phyloP scores from a whole-genome alignment of 1,140 invertebrate genomes.

The Hyposmocoma kahamanoa region DNA sequence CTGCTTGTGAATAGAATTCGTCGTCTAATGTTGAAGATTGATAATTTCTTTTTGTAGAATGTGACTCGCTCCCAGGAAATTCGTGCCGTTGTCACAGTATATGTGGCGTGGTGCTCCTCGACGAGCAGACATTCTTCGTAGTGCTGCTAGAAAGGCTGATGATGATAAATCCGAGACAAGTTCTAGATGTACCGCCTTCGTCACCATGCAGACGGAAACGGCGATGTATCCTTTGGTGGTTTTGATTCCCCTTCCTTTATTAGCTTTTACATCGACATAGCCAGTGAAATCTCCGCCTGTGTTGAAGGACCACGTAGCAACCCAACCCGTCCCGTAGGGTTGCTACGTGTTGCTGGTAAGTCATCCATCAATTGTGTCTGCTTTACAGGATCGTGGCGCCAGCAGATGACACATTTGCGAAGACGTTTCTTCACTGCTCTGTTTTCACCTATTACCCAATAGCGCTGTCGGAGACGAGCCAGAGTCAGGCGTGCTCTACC shows the following conservation, averaged over 20 bases:
- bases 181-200: conserved; percentile 59
- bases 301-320: conserved; percentile 21
- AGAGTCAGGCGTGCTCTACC: conserved; percentile 19
- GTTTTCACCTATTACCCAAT: conserved; percentile 25
- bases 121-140: conserved; percentile 35
- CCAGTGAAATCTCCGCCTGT: conserved; percentile 34
- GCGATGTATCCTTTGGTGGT: conserved; percentile 34
- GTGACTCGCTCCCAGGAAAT: background rate
- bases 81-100: conserved; percentile 5
- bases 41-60: background rate
- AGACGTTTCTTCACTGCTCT: conserved; percentile 11
- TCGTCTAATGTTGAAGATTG: background rate
- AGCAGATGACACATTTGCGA: conserved; percentile 15
- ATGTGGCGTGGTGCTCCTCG: conserved; percentile 2
- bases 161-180: conserved; percentile 39
- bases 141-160: conserved; percentile 35
- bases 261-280: conserved; percentile 12
- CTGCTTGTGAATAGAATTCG: background rate
- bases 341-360: conserved; percentile 15
- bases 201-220: conserved; percentile 45
- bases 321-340: conserved; percentile 5
- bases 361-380: conserved; percentile 25
- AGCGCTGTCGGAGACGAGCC: conserved; percentile 9
- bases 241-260: background rate
- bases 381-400: conserved; percentile 8